These are phyloP conservation scores for Semibalanus balanoides DNA, from an alignment of 1,140 invertebrate species.

Conservation along the genomic window DNA sequence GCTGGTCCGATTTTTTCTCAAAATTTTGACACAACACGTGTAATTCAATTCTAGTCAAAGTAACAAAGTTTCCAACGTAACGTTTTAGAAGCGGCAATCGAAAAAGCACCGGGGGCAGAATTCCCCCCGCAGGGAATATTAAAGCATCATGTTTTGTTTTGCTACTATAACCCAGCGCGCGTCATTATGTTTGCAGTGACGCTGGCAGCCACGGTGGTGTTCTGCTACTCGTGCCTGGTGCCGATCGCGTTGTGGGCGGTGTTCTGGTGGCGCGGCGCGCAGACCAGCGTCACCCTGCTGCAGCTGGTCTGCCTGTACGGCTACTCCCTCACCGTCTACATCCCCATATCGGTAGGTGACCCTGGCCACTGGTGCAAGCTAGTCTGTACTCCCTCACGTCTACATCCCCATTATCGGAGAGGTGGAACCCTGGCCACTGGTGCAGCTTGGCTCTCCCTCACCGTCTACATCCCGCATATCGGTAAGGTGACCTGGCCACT, in stretches of 20 bases:
- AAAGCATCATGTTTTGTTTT: too few relatives aligned
- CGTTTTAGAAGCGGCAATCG: too few relatives aligned
- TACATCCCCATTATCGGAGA: neutral
- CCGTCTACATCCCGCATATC: too few relatives aligned
- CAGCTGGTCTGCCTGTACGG: constrained; percentile 70
- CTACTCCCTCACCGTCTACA: constrained; percentile 84
- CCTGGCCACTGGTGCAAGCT: neutral
- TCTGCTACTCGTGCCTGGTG: constrained; percentile 73
- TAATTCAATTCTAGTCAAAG: too few relatives aligned
- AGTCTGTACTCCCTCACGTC: neutral
- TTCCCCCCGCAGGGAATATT: too few relatives aligned
- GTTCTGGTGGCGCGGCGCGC: constrained; percentile 60
- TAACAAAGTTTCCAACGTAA: too few relatives aligned
- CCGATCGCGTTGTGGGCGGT: constrained; percentile 67
- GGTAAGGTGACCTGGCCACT: too few relatives aligned
- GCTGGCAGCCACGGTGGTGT: constrained; percentile 74
- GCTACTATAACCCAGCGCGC: too few relatives aligned
- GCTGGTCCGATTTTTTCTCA: too few relatives aligned
- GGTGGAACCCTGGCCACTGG: neutral
- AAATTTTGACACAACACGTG: too few relatives aligned
- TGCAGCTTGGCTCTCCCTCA: neutral
- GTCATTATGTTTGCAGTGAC: constrained; percentile 50
- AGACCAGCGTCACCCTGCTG: constrained; percentile 31
- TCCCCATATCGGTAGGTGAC: constrained; percentile 63
- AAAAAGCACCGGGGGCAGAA: too few relatives aligned